Conservation (phyloP, 2,888 invertebrate species). For the Chloroclysta siterata region DNA sequence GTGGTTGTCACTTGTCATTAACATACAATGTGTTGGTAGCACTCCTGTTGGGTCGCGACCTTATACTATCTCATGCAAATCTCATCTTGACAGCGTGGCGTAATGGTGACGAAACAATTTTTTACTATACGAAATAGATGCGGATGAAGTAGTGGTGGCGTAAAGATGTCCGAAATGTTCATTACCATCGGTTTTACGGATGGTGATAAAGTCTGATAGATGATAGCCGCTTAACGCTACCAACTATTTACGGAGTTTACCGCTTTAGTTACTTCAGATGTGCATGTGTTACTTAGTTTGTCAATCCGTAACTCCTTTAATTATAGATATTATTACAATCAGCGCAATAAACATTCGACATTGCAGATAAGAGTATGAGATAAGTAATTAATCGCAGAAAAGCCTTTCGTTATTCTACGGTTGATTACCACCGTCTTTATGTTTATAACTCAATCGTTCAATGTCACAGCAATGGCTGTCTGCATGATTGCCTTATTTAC, state of each 20-base stretch:
- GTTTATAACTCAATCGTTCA: constrained; percentile 36
- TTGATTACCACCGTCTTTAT: constrained; percentile 25
- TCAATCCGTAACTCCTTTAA: constrained; percentile 2
- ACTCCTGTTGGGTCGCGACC: constrained; percentile 60
- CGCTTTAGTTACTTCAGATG: no score
- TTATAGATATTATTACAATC: constrained; percentile 11
- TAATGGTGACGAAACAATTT: constrained; percentile 26
- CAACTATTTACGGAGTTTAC: constrained; percentile 1
- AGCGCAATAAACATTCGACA: constrained; percentile 40
- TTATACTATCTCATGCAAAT: constrained; percentile 41
- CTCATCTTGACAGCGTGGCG: constrained; percentile 31
- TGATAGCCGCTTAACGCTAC: background rate
- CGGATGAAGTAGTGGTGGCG: constrained; percentile 8
- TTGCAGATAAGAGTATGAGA: constrained; percentile 46
- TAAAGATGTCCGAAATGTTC: constrained; percentile 27
- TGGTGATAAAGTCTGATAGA: constrained; percentile 12
- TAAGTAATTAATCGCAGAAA: constrained; percentile 39
- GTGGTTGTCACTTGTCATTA: constrained; percentile 66
- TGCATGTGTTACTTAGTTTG: background rate
- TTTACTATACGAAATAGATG: constrained; percentile 26
- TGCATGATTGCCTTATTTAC: constrained; percentile 30
- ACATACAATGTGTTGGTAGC: constrained; percentile 82
- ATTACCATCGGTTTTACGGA: constrained; percentile 21
- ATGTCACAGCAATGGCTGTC: constrained; percentile 34
- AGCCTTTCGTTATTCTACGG: constrained; percentile 32